Conservation (phyloP, 2,113 vertebrate genomes). For the Dunckerocampus dactyliophorus region DNA sequence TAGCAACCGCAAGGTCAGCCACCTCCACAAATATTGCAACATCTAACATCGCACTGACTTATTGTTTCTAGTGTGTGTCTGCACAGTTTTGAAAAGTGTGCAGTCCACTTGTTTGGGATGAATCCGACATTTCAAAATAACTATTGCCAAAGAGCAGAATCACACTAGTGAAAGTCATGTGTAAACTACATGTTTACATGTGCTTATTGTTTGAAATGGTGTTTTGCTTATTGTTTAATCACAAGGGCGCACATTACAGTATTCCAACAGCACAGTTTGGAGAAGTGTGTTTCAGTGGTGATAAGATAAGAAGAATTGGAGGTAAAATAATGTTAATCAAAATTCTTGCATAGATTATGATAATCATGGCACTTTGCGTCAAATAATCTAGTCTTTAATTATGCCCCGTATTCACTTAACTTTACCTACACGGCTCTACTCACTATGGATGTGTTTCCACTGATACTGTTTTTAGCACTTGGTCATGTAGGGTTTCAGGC, state of each 20-base stretch:
- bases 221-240: conserved; percentile 12
- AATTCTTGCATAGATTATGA: conserved; percentile 17
- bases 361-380: conserved; percentile 40
- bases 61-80: too few species aligned
- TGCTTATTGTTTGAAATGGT: neutral
- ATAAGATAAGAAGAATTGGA: conserved; percentile 41
- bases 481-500: too few species aligned
- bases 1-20: neutral
- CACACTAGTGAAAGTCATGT: neutral
- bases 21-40: neutral
- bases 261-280: conserved; percentile 72
- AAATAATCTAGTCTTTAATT: conserved; percentile 22
- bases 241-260: conserved; percentile 20
- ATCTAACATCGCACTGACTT: neutral
- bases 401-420: too few species aligned
- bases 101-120: neutral
- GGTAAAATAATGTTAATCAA: conserved; percentile 9
- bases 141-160: neutral
- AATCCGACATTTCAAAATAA: neutral
- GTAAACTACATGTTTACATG: neutral
- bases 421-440: too few species aligned
- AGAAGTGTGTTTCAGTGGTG: conserved; percentile 50
- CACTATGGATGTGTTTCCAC: too few species aligned
- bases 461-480: too few species aligned
- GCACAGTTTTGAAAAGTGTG: too few species aligned